A percentile compares a stretch with the other conserved stretches of the same genome.
Conservation (phyloP, 2,888 invertebrate genomes). For the Elysia crispata region DNA sequence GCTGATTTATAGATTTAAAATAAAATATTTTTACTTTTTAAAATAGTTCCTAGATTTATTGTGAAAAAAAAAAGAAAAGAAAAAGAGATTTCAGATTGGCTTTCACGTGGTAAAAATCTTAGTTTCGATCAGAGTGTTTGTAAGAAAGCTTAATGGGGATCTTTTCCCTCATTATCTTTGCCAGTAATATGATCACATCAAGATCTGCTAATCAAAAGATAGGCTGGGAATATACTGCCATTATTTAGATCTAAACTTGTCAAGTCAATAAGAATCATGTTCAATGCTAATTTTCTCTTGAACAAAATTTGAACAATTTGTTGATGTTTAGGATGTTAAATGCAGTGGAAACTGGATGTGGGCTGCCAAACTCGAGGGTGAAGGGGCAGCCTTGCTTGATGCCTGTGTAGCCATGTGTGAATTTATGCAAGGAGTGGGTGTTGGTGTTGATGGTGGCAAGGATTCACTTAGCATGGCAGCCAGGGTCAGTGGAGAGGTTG, state of each 20-base stretch:
- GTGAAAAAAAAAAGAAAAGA: not conserved
- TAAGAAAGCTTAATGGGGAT: too few species aligned
- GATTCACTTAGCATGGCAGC: constrained; percentile 99
- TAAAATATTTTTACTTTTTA: not conserved
- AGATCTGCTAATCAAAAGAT: too few species aligned
- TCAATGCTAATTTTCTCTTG: not conserved
- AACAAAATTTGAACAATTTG: not conserved
- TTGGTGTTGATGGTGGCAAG: constrained; percentile 97
- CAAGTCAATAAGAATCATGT: too few species aligned
- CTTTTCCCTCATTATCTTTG: too few species aligned
- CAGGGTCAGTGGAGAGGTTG: constrained; percentile 83
- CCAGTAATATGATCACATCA: too few species aligned
- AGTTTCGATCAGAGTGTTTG: too few species aligned
- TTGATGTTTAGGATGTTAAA: constrained; percentile 90
- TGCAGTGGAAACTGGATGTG: constrained; percentile 99
- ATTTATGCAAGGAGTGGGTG: constrained; percentile 88
- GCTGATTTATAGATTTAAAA: too few species aligned
- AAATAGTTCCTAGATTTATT: not conserved
- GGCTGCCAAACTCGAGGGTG: constrained; percentile 95
- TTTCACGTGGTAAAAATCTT: not conserved
- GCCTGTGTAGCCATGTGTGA: constrained; percentile 93
- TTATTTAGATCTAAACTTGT: too few species aligned
- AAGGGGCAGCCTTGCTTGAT: constrained; percentile 91
- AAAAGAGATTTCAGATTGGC: not conserved
- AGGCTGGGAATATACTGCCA: too few species aligned